Percentiles rank a stretch among this genome's conserved stretches.
Conservation (phyloP, 1,140 invertebrate genomes). For the Cyclargus thomasi region DNA sequence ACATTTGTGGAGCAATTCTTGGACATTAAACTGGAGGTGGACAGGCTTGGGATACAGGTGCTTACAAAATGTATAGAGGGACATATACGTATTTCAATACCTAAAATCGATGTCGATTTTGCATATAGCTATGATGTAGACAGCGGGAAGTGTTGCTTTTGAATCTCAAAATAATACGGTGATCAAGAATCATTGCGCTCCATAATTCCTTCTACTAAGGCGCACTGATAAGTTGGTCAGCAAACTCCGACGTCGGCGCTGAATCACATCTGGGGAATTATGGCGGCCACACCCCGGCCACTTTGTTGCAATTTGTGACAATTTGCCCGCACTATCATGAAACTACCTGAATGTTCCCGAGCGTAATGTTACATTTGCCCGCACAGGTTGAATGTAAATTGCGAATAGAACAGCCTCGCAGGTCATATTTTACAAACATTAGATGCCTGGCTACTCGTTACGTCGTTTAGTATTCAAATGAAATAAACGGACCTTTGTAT, state of each 20-base stretch:
- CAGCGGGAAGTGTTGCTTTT: too few species aligned
- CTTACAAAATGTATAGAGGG: too few species aligned
- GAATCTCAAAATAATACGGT: not conserved
- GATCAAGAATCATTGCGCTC: not conserved
- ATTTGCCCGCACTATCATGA: constrained; percentile 38
- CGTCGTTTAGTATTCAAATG: not conserved
- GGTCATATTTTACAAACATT: not conserved
- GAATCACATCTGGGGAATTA: constrained; percentile 41
- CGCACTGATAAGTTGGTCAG: constrained; percentile 28
- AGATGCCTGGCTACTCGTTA: not conserved
- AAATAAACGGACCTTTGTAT: not conserved
- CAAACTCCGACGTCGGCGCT: constrained; percentile 33
- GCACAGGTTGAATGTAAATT: constrained; percentile 1
- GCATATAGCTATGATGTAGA: too few species aligned
- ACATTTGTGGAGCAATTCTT: too few species aligned
- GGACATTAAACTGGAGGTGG: too few species aligned
- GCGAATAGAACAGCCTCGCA: constrained; percentile 2
- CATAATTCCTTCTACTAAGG: constrained; percentile 10
- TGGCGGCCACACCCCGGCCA: constrained; percentile 35
- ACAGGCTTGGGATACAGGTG: too few species aligned
- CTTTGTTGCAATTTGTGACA: constrained; percentile 50
- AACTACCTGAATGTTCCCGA: constrained; percentile 28
- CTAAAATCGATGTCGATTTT: too few species aligned
- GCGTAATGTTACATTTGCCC: constrained; percentile 14
- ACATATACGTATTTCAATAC: too few species aligned